These are phyloP conservation scores for Atractosteus spatula DNA, from an alignment of 2,113 vertebrate genomes.

Conservation along the genomic window DNA sequence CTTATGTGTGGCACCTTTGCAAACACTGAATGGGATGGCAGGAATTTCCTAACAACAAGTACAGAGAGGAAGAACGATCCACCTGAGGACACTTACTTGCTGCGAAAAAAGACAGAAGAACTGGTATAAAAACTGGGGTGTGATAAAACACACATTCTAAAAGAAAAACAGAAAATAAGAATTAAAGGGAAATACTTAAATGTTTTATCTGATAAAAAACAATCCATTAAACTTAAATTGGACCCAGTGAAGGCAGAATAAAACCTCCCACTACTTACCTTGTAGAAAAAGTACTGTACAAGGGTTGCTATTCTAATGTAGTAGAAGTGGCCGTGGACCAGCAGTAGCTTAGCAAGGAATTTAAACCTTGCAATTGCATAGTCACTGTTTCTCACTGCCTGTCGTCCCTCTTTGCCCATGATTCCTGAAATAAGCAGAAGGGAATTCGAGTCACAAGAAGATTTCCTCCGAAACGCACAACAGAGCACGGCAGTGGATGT, in stretches of 20 bases:
- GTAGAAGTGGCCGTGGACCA: conserved; percentile 98
- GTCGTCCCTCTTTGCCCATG: conserved; percentile 97
- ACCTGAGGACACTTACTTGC: conserved; percentile 82
- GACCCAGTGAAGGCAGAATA: background rate
- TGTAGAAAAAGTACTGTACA: conserved; percentile 99
- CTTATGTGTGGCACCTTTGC: too few relatives aligned
- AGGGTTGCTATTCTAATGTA: conserved; percentile 97
- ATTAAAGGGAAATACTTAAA: conserved; percentile 14
- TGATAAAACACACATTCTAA: conserved; percentile 99
- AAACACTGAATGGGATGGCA: too few relatives aligned
- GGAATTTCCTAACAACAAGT: background rate
- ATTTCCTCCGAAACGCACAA: too few relatives aligned
- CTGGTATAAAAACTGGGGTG: conserved; percentile 99
- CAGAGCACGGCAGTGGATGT: too few relatives aligned
- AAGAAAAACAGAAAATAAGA: conserved; percentile 50
- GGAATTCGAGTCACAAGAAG: too few relatives aligned
- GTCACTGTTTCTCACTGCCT: conserved; percentile 98
- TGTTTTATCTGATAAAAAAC: background rate
- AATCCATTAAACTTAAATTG: background rate
- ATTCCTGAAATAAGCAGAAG: conserved; percentile 72
- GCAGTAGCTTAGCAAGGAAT: conserved; percentile 92
- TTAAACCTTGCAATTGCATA: conserved; percentile 98
- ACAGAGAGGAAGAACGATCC: conserved; percentile 1
- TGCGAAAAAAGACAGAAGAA: conserved; percentile 99
- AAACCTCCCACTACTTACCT: conserved; percentile 65